phyloP scores from a whole-genome alignment of 2,888 invertebrate species.

The Carabus problematicus region DNA sequence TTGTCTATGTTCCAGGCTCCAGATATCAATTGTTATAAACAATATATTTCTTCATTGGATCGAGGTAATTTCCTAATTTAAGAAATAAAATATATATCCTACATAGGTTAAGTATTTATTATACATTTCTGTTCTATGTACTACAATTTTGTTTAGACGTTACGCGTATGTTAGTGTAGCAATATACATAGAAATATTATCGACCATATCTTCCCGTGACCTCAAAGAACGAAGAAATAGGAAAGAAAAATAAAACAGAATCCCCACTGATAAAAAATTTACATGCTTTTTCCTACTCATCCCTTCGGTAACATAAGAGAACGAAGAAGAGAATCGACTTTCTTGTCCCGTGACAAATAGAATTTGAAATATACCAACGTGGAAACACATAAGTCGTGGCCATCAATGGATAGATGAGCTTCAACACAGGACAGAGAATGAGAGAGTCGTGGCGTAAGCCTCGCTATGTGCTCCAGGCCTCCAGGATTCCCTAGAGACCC shows the following conservation, averaged over 20 bases:
- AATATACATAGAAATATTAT: too few species aligned
- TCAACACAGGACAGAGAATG: slow-evolving; percentile 3
- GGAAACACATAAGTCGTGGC: slow-evolving; percentile 18
- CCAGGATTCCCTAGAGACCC: slow-evolving; percentile 25
- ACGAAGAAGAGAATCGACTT: slow-evolving; percentile 32
- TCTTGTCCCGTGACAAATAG: slow-evolving; percentile 34
- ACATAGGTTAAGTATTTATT: too few species aligned
- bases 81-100: too few species aligned
- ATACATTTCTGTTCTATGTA: too few species aligned
- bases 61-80: too few species aligned
- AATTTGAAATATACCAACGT: slow-evolving; percentile 28
- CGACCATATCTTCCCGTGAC: too few species aligned
- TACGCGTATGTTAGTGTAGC: too few species aligned
- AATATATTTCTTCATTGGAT: too few species aligned
- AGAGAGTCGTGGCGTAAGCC: neutral
- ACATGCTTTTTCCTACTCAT: slow-evolving; percentile 15
- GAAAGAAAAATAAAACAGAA: neutral
- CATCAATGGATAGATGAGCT: slow-evolving; percentile 21
- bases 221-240: too few species aligned
- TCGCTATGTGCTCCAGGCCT: neutral
- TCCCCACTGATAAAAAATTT: slow-evolving; percentile 17
- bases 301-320: slow-evolving; percentile 21
- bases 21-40: too few species aligned
- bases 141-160: too few species aligned
- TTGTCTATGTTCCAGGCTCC: neutral